Base-by-base conservation (phyloP, 2,797 vertebrate genomes). In the Diglossa cyanea region DNA sequence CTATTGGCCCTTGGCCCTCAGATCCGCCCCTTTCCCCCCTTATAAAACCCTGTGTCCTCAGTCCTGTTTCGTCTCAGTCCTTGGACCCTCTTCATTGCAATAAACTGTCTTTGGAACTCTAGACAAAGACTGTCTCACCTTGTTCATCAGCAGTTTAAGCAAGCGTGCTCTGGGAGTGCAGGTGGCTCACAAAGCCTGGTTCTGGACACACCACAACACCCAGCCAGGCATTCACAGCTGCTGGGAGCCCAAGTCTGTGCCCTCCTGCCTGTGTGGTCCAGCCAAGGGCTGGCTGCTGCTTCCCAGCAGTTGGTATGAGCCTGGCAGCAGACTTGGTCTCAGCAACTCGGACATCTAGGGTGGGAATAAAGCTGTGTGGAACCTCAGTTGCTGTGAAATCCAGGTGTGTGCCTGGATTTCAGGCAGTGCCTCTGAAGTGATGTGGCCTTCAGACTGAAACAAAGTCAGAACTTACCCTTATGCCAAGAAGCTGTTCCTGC, bases 311-410 rank as follows among this genome's bases (percentile, higher is more conserved):
- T 37, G 60, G 60, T 20, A 84, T 1, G 0, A 77, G 62, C 48
- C 44, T 42, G 47, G 39, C 57, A 80, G 21, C 57, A 71, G 70
- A 7, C 28, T 19, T 33, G 18, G 16, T 13, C 19, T 68, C 15
- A 13, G 30, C 30, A 50, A 7, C 65, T 74, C 3, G 0, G 57
- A 39, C 4, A 4, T 44, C 31, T 17, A 4, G 18, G 30, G 28
- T 63, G 33, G 15, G 10, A 96, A 94, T 96, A 95, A 95, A 96
- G 37, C 78, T 31, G 45, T 33, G 3, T 28, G 8, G 45, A 87
- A 65, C 45, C 45, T 79, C 25, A 45, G 6, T 15, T 82, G 60
- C 71, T 55, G 20, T 18, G 50, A 31, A 85, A 31, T 65, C n/a
- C 17, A 3, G 5, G 11, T 50, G 25, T 40, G 18, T 37, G 35